These are phyloP conservation scores for Ascaphus truei DNA, from an alignment of 2,113 vertebrate species.

Conservation along the genomic window DNA sequence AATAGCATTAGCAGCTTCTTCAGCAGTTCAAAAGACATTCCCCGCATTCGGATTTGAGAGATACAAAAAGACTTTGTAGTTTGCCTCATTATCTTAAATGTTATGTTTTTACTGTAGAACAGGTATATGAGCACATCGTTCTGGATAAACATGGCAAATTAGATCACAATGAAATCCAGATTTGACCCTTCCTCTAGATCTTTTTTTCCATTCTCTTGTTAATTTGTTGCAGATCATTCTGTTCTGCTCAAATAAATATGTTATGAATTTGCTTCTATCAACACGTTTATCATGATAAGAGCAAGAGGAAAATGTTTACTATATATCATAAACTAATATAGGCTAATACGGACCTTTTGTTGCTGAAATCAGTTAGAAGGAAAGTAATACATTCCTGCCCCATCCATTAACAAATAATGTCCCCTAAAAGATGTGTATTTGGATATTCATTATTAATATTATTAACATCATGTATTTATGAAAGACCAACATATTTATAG, in stretches of 20 bases:
- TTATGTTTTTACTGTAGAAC: conserved; percentile 3
- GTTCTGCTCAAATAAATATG: not conserved
- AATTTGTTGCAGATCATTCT: conserved; percentile 20
- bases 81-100: conserved; percentile 5
- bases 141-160: conserved; percentile 20
- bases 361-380: no score
- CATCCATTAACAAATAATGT: no score
- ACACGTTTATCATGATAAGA: no score
- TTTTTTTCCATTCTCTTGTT: conserved; percentile 2
- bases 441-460: no score
- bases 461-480: no score
- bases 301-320: no score
- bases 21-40: conserved; percentile 25
- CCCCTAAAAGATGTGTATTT: no score
- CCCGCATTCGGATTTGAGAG: conserved; percentile 33
- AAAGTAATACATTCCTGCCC: no score
- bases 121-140: conserved; percentile 7
- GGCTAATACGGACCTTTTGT: no score
- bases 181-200: not conserved
- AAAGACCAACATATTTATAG: no score
- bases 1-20: conserved; percentile 40
- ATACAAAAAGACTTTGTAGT: conserved; percentile 32
- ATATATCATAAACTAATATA: no score
- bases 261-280: no score
- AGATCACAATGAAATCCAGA: conserved; percentile 29